Evolutionary conservation across 2,797 vertebrate genomes (phyloP), one percentile per base, ranked within the genome.

Genomic region (Mycteria americana): DNA sequence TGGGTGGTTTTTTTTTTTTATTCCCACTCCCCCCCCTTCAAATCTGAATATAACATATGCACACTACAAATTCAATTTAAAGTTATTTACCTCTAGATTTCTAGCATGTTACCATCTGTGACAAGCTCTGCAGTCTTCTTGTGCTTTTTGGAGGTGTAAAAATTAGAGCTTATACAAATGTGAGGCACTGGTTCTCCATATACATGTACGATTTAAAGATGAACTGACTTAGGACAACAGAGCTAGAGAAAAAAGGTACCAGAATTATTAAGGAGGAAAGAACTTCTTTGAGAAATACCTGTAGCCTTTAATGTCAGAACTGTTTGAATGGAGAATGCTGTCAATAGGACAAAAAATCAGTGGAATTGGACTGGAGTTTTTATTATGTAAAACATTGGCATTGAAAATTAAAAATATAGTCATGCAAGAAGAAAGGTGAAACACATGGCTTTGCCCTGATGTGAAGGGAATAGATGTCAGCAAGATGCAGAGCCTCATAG

Each of bases 21-120:
- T 81, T 86, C 80, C 67, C 2, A 10, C 23, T 31, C 41, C 9
- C 10, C 10, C 4, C 10, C 6, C 3, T 7, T 64, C 14, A 37
- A 37, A 35, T 63, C 51, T 74, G 30, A 74, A 45, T 19, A 7
- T 21, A 27, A 74, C 33, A 21, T 24, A 13, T 53, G 5, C 7
- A 11, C 0, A 0, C 16, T 70, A 11, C 8, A 23, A 39, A 76
- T 19, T 54, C 9, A 78, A 17, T 70, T 69, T 27, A 1, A 50
- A 84, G 21, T 70, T 57, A 8, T 0, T 0, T 31, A 10, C 53
- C 18, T 76, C 27, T 63, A 46, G 13, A 33, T 86, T 81, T 93
- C 50, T 63, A 48, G 25, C 5, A 2, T 48, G 33, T 84, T 68
- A 9, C 35, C 8, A 19, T 37, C 9, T 43, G 0, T 51, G 27